A percentile compares a stretch with the other conserved stretches of the same genome.
phyloP scores from a whole-genome alignment of 2,797 vertebrate genomes.

The Hipposideros larvatus region DNA sequence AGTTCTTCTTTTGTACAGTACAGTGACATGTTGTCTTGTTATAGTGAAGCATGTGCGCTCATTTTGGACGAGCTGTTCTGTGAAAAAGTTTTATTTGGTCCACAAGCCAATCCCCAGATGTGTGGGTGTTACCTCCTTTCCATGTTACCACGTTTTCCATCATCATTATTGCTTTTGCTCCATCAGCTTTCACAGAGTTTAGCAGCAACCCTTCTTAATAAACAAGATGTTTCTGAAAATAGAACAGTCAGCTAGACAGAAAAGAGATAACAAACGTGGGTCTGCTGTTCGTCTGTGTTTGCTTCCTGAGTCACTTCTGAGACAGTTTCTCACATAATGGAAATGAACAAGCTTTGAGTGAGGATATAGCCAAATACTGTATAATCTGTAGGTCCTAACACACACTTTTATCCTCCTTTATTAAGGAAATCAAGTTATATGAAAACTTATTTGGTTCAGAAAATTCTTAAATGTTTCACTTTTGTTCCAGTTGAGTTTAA shows the following conservation, averaged over 20 bases:
- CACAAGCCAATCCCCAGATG: slow-evolving; percentile 17
- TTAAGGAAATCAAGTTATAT: background rate
- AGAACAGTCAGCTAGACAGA: slow-evolving; percentile 72
- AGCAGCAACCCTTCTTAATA: slow-evolving; percentile 60
- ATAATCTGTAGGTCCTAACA: background rate
- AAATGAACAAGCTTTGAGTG: background rate
- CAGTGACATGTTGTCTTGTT: slow-evolving; percentile 56
- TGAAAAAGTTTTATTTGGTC: slow-evolving; percentile 78
- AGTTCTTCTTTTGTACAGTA: slow-evolving; percentile 66
- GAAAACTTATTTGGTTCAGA: background rate
- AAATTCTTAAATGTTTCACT: background rate
- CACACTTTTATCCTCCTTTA: background rate
- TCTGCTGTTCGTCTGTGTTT: slow-evolving; percentile 19
- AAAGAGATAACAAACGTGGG: slow-evolving; percentile 61
- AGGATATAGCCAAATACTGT: background rate
- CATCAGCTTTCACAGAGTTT: slow-evolving; percentile 65
- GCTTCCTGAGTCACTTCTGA: background rate
- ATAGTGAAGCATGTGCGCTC: slow-evolving; percentile 65
- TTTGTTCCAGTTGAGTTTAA: background rate
- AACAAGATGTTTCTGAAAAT: slow-evolving; percentile 69
- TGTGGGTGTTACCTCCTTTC: slow-evolving; percentile 70
- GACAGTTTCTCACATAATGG: background rate
- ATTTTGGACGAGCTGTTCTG: slow-evolving; percentile 69
- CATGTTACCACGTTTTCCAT: slow-evolving; percentile 15
- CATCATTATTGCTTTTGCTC: slow-evolving; percentile 63